Evolutionary conservation across 2,888 invertebrate genomes (phyloP), one percentile per base, ranked within the genome.

Genomic region (Macrophya alboannulata): DNA sequence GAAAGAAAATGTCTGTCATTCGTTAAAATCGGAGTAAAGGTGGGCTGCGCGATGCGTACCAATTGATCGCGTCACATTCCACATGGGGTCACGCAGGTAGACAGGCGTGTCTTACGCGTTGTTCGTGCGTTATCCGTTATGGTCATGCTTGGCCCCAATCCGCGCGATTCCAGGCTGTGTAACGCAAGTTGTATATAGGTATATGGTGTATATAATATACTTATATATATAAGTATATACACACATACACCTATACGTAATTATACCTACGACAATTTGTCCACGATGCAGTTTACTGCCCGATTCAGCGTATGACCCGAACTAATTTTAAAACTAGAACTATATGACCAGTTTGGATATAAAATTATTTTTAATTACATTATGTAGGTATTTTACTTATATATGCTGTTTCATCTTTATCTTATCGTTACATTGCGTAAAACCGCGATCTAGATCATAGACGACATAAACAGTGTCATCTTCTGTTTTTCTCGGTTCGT

Each of bases 91-190:
- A 83, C 68, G 48, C 83, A 68, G 83, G 83, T 83, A 83, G 83
- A 83, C 83, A 83, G 83, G 83, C 83, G 83, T 83, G 83, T 68
- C 83, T 71, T 31, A 51, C 68, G 83, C 83, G 83, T 71, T 83
- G 83, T 83, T 65, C 45, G 25, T 83, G 37, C 71, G 68, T 62
- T 81, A 40, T 81, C 81, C 71, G 71, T 83, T 83, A 83, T 83
- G 83, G 68, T 83, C 83, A 71, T 45, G 68, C 17, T 48, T 71
- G 83, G 68, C 83, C 83, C 83, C 83, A 71, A 83, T 83, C 45
- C 83, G 31, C 65, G 55, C 25, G 31, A 62, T 81, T 81, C 81
- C 81, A 40, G 43, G 62, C 37, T 43, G 6, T 43, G n/a, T 37
- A 51, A 31, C 51, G 48, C 51, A 17, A 51, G 1, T 48, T 37